phyloP scores from a whole-genome alignment of 37 sponge, comb jelly and placozoan species.

The Beroe ovata region DNA sequence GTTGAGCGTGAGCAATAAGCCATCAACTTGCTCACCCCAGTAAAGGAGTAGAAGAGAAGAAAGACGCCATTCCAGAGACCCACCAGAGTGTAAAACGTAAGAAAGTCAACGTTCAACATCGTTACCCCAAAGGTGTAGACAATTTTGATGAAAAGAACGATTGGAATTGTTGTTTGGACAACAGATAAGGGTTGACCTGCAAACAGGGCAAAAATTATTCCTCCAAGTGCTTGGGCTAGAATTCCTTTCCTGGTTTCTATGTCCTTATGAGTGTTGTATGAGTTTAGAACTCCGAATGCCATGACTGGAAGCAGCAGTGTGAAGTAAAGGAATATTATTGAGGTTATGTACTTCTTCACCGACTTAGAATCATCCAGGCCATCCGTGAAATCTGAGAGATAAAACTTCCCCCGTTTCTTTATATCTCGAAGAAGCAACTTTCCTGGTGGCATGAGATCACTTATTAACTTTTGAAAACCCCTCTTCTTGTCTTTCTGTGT shows the following conservation, averaged over 20 bases:
- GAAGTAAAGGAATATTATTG: slow-evolving; percentile 53
- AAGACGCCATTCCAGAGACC: slow-evolving; percentile 63
- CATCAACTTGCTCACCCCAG: slow-evolving; percentile 51
- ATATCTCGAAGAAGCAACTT: slow-evolving; percentile 10
- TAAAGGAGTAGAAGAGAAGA: slow-evolving; percentile 1
- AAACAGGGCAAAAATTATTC: slow-evolving; percentile 49
- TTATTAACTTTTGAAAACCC: neutral
- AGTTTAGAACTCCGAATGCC: slow-evolving; percentile 58
- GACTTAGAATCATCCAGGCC: slow-evolving; percentile 23
- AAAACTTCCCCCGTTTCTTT: neutral
- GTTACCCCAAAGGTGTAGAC: slow-evolving; percentile 3
- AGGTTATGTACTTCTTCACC: slow-evolving; percentile 6
- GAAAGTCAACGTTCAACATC: slow-evolving; percentile 27
- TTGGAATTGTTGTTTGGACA: slow-evolving; percentile 40
- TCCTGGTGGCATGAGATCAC: slow-evolving; percentile 20
- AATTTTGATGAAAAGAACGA: slow-evolving; percentile 46
- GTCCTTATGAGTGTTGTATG: slow-evolving; percentile 39
- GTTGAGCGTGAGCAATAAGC: slow-evolving; percentile 46
- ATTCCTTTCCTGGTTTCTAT: slow-evolving; percentile 56
- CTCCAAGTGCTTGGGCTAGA: slow-evolving; percentile 39
- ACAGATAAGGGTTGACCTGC: slow-evolving; percentile 55
- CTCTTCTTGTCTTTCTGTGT: neutral
- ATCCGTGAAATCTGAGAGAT: slow-evolving; percentile 58
- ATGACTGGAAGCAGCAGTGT: slow-evolving; percentile 37
- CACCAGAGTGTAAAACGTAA: slow-evolving; percentile 53